Conservation (phyloP, 2,797 vertebrate species). For the Heterohyrax brucei region DNA sequence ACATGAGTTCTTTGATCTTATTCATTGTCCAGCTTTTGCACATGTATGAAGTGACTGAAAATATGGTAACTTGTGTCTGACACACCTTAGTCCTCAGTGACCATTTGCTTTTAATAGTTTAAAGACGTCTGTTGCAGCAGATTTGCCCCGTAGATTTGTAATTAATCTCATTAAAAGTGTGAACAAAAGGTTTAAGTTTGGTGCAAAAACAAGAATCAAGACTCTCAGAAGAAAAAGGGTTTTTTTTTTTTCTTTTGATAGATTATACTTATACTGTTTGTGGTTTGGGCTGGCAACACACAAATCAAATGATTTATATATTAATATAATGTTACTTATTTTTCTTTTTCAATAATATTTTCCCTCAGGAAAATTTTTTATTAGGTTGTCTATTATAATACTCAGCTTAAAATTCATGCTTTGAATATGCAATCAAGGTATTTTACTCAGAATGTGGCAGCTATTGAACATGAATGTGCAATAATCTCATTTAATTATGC, state of each 20-base stretch:
- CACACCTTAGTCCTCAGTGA: too few species aligned
- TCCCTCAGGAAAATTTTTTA: conserved; percentile 54
- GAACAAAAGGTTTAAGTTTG: neutral
- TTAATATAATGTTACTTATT: neutral
- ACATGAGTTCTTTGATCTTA: too few species aligned
- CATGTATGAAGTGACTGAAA: too few species aligned
- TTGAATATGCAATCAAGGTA: conserved; percentile 66
- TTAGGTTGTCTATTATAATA: conserved; percentile 21
- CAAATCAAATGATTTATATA: conserved; percentile 60
- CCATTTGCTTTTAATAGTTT: too few species aligned
- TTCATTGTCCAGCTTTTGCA: too few species aligned
- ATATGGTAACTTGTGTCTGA: too few species aligned
- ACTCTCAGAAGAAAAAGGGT: neutral
- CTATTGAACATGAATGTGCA: conserved; percentile 1
- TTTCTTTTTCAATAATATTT: conserved; percentile 61
- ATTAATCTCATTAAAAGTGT: neutral
- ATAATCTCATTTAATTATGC: conserved; percentile 44
- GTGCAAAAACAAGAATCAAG: conserved; percentile 27
- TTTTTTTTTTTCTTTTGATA: neutral
- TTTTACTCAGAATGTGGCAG: conserved; percentile 37
- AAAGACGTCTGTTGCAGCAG: too few species aligned
- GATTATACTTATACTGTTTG: conserved; percentile 11
- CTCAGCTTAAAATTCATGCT: conserved; percentile 66
- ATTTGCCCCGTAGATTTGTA: too few species aligned
- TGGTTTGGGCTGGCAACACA: conserved; percentile 28